Base-by-base conservation (phyloP, 1,140 invertebrate genomes). In the Meteorus sp. region DNA sequence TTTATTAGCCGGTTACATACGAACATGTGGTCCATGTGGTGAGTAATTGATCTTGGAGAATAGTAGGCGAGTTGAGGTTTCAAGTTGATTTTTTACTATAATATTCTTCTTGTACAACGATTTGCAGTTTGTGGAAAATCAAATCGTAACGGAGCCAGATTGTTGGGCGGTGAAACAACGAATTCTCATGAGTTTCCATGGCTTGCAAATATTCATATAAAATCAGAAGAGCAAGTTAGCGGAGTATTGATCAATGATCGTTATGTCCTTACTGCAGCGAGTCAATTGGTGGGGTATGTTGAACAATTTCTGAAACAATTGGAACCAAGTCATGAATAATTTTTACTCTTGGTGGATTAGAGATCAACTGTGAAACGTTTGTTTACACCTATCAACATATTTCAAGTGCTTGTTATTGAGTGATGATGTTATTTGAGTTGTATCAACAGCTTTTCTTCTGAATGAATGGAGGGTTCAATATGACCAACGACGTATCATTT, bases 171-270 rank as follows among this genome's bases (percentile, higher is more conserved):
- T 1, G 81, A 84, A 61, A 69, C 66, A 53, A 71, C 78, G 2
- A 71, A 71, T 31, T 66, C 76, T 2, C 77, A 84, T 58, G 79
- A 84, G 57, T 83, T 82, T 71, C 84, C 84, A 1, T 86, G 84
- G 84, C 69, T 85, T 0, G 78, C 75, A 11, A 68, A 76, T 33
- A 66, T 85, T 48, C 68, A 81, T 45, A 63, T 79, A 2, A 69
- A 69, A 17, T 61, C 64, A 2, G 53, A 63, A 5, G 55, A 54
- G 2, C 55, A 68, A 7, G 53, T 81, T 29, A 75, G 73, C 29
- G 85, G 82, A 20, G 72, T 78, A 29, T 61, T 86, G 22, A 82
- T 85, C 65, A 85, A 84, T 58, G 80, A 85, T 66, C 77, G 77
- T 63, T 84, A 84, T 60, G 68, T 86, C 1, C 50, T 86, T 23